Conservation (phyloP, 2,113 vertebrate genomes). For the Petromus typicus region DNA sequence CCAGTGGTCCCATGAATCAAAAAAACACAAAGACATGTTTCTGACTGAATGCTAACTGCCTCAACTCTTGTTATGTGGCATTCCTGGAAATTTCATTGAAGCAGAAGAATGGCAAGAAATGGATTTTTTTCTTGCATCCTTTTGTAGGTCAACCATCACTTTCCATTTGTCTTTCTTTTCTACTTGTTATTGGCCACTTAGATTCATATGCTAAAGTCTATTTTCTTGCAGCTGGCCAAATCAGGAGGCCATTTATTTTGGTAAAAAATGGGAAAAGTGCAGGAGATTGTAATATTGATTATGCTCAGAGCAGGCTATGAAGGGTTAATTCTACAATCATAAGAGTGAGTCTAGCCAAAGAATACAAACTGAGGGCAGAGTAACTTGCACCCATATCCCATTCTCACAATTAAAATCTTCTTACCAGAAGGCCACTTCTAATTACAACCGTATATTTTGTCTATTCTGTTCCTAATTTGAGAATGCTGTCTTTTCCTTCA, state of each 20-base stretch:
- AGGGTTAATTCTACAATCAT: no score
- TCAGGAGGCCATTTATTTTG: not conserved
- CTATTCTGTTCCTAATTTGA: no score
- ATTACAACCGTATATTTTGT: no score
- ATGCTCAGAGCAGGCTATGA: no score
- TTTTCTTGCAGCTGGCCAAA: not conserved
- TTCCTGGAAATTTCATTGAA: slow-evolving; percentile 56
- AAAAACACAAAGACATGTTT: not conserved
- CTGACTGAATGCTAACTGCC: not conserved
- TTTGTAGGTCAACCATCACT: not conserved
- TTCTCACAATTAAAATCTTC: no score
- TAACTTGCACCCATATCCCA: no score
- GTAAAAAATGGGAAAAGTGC: not conserved
- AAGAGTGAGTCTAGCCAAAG: no score
- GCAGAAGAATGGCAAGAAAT: not conserved
- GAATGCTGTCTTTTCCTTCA: no score
- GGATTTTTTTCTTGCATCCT: not conserved
- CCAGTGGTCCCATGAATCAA: not conserved
- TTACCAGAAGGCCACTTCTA: no score
- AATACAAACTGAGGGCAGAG: no score
- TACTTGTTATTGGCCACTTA: not conserved
- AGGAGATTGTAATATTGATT: no score
- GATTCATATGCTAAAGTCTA: not conserved
- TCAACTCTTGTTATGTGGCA: not conserved
- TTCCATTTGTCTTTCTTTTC: slow-evolving; percentile 2